Evolutionary conservation across 2,113 vertebrate species (phyloP).

Genomic region (Macaca nemestrina): DNA sequence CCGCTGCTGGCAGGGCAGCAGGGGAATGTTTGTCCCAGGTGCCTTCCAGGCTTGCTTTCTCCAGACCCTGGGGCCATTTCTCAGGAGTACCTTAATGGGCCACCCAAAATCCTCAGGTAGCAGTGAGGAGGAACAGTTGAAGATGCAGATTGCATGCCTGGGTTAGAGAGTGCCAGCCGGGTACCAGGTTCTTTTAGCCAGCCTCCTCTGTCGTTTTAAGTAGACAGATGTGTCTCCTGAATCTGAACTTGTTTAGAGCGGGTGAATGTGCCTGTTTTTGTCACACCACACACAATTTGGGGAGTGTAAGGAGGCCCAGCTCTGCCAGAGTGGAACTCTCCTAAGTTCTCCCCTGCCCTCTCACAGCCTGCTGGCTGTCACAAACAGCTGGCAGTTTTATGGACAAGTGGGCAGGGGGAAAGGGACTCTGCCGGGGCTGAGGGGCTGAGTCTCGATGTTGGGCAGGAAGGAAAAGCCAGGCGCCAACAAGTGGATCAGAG

Average conservation of each 20-base stretch:
- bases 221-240: neutral
- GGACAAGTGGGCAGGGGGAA: neutral
- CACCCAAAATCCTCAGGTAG: neutral
- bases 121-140: neutral
- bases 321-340: neutral
- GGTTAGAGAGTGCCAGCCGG: neutral
- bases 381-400: neutral
- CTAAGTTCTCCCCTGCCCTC: neutral
- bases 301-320: neutral
- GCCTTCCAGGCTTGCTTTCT: neutral
- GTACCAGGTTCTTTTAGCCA: neutral
- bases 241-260: neutral
- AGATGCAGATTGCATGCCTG: neutral
- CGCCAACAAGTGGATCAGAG: neutral
- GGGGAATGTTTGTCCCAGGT: neutral
- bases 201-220: neutral
- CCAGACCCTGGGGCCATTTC: neutral
- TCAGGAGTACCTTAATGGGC: neutral
- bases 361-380: neutral
- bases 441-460: neutral
- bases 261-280: fast-evolving
- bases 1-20: neutral
- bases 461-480: neutral
- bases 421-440: neutral
- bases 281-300: neutral